A percentile compares a stretch with the other conserved stretches of the same genome.
phyloP scores from a whole-genome alignment of 2,113 vertebrate genomes.

The Argyrosomus japonicus region DNA sequence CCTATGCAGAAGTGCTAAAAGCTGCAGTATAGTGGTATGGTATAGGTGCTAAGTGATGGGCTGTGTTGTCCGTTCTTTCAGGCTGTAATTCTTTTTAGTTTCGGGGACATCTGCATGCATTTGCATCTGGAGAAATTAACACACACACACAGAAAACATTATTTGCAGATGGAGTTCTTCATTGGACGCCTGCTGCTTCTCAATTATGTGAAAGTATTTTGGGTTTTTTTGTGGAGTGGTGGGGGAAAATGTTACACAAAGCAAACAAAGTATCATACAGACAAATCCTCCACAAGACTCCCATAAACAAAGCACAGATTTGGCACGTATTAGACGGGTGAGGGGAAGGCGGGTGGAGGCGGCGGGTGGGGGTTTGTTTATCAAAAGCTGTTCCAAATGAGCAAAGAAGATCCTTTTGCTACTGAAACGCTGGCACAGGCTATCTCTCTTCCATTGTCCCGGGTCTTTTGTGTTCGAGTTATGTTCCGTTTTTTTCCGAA shows the following conservation, averaged over 20 bases:
- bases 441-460: conserved; percentile 19
- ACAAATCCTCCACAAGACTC: conserved; percentile 71
- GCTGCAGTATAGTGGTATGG: no score
- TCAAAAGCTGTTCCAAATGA: conserved; percentile 46
- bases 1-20: no score
- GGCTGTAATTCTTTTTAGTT: conserved; percentile 4
- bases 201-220: conserved; percentile 61
- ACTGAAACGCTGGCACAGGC: conserved; percentile 31
- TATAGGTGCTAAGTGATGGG: not conserved
- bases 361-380: conserved; percentile 47
- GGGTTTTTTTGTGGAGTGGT: conserved; percentile 51
- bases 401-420: conserved; percentile 59
- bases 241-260: conserved; percentile 40
- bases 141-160: conserved; percentile 7
- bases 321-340: conserved; percentile 34
- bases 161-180: conserved; percentile 47
- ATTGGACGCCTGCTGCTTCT: conserved; percentile 62
- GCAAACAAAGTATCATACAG: conserved; percentile 60
- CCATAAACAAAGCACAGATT: conserved; percentile 71
- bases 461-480: conserved; percentile 25
- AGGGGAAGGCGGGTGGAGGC: conserved; percentile 4
- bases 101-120: conserved; percentile 20
- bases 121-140: conserved; percentile 42
- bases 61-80: not conserved
- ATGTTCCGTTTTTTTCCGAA: conserved; percentile 1